Evolutionary conservation across 23 tunicate genomes (phyloP).

Genomic region (Trididemnum miniatum): DNA sequence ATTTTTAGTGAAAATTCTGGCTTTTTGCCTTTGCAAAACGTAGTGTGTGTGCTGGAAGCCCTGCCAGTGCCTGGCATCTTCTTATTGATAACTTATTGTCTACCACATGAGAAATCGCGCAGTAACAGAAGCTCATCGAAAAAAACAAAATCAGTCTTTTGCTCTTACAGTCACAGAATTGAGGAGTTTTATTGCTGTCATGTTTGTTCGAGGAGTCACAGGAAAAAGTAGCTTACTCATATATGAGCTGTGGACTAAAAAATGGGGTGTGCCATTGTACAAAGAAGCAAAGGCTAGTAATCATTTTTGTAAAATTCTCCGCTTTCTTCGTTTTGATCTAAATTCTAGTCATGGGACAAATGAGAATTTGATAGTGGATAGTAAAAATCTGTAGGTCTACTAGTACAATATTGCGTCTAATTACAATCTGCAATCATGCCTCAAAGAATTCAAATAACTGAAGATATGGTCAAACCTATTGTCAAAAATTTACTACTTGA

Average conservation of each 20-base stretch:
- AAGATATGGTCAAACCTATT: too few species aligned
- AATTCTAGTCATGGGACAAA: constrained; percentile 12
- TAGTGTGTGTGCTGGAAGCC: constrained; percentile 40
- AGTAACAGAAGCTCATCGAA: constrained; percentile 30
- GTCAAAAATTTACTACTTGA: too few species aligned
- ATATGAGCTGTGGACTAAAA: constrained; percentile 34
- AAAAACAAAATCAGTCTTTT: constrained; percentile 20
- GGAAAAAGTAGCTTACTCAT: constrained; percentile 25
- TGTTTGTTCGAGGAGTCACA: constrained; percentile 29
- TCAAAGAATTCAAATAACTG: too few species aligned
- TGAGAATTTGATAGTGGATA: too few species aligned
- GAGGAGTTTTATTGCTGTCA: constrained; percentile 31
- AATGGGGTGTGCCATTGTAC: constrained; percentile 25
- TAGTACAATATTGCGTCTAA: too few species aligned
- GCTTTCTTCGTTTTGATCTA: constrained; percentile 20
- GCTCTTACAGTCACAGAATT: constrained; percentile 20
- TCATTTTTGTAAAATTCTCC: constrained; percentile 31
- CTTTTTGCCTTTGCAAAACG: constrained; percentile 14
- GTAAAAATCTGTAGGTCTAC: too few species aligned
- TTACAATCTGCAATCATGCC: too few species aligned
- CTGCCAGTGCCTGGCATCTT: constrained; percentile 54
- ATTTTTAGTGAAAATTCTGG: constrained; percentile 40
- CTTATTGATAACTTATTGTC: constrained; percentile 32
- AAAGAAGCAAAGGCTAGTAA: constrained; percentile 15
- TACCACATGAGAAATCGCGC: constrained; percentile 28